Percentiles rank a stretch among this genome's conserved stretches.
phyloP scores from a whole-genome alignment of 2,113 vertebrate genomes.

The Narcine bancroftii region DNA sequence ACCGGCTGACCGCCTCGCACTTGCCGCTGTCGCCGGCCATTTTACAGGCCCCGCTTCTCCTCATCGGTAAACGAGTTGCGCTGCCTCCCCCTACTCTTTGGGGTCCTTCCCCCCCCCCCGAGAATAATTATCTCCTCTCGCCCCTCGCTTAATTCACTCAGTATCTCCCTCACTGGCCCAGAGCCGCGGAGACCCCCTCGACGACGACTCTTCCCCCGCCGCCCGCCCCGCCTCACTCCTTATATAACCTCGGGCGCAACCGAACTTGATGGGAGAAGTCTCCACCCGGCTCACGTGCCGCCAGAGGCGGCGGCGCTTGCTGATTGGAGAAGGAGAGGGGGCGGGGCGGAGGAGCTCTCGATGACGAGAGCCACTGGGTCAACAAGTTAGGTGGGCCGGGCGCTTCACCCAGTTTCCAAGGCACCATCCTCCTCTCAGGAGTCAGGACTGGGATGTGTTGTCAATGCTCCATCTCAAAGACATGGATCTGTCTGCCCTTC shows the following conservation, averaged over 20 bases:
- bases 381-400: neutral
- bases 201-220: neutral
- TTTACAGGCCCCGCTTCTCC: constrained; percentile 41
- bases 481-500: too few species aligned
- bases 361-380: neutral
- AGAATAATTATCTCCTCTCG: neutral
- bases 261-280: neutral
- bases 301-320: neutral
- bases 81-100: constrained; percentile 23
- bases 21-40: constrained; percentile 56
- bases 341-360: neutral
- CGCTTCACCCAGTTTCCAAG: neutral
- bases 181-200: neutral
- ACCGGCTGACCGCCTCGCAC: constrained; percentile 3
- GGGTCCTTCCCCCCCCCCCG: neutral
- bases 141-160: neutral
- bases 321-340: neutral
- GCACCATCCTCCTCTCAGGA: neutral
- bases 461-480: neutral
- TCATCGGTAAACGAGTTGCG: neutral
- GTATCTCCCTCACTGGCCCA: constrained; percentile 19
- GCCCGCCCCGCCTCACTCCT: neutral
- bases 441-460: neutral
- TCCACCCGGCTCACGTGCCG: neutral
- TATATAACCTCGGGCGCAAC: constrained; percentile 26